Percentiles rank a stretch among this genome's conserved stretches.
Conservation (phyloP, 2,797 vertebrate species). For the Bucorvus abyssinicus region DNA sequence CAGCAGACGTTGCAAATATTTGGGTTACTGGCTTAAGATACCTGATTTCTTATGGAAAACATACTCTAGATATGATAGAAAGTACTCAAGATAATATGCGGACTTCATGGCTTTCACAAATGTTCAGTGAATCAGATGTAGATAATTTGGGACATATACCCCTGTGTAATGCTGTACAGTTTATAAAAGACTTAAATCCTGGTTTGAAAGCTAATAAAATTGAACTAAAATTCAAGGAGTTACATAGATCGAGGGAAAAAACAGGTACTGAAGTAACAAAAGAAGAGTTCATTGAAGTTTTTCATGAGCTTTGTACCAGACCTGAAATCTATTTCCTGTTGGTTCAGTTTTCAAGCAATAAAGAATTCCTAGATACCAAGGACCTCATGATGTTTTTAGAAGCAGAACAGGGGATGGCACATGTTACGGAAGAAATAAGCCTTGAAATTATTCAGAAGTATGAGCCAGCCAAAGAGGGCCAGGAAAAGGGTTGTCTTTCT, state of each 20-base stretch:
- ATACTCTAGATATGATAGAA: slow-evolving; percentile 94
- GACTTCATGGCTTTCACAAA: slow-evolving; percentile 92
- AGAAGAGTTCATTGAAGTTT: slow-evolving; percentile 96
- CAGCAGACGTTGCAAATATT: slow-evolving; percentile 94
- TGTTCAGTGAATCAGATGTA: slow-evolving; percentile 86
- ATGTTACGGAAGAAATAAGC: slow-evolving; percentile 94
- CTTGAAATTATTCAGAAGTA: slow-evolving; percentile 93
- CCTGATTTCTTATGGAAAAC: slow-evolving; percentile 96
- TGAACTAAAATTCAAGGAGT: slow-evolving; percentile 96
- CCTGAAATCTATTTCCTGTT: slow-evolving; percentile 99
- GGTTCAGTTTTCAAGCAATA: slow-evolving; percentile 99
- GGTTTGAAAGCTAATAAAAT: slow-evolving; percentile 96
- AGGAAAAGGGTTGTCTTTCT: slow-evolving; percentile 91
- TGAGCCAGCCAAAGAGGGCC: slow-evolving; percentile 93
- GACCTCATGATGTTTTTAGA: slow-evolving; percentile 99
- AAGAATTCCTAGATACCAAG: slow-evolving; percentile 96
- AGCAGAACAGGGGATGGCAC: slow-evolving; percentile 96
- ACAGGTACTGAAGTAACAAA: slow-evolving; percentile 83
- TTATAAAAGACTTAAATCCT: slow-evolving; percentile 90
- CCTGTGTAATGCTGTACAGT: slow-evolving; percentile 87
- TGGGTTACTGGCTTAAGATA: slow-evolving; percentile 98
- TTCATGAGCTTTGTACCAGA: slow-evolving; percentile 97
- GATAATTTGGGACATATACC: slow-evolving; percentile 83
- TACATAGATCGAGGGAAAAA: slow-evolving; percentile 94
- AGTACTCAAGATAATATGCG: slow-evolving; percentile 95